Base-by-base conservation (phyloP, 2,113 vertebrate genomes). In the Kryptolebias marmoratus region DNA sequence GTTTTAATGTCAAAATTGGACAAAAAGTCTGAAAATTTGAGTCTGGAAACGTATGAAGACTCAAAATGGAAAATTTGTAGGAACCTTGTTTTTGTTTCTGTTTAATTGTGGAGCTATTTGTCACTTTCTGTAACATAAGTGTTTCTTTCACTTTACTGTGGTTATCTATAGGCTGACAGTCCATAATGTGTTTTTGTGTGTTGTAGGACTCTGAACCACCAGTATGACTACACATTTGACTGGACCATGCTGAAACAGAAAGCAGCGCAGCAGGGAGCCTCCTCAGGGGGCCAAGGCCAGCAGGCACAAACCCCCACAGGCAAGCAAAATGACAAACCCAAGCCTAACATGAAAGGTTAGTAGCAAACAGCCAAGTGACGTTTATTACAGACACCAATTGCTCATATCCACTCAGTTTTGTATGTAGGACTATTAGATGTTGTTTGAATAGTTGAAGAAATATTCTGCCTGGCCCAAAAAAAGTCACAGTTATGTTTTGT, bases 301-400 rank as follows among this genome's bases (percentile, higher is more conserved):
- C 98, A 96, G 95, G 97, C 96, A 95, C 97, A 98, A 96, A 98
- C 97, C 95, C 97, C 97, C 95, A 99, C 98, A 98, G 98, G 98
- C 98, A 99, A 99, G 97, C 98, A 99, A 98, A 98, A 97, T 98
- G 98, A 99, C 96, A 99, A 99, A 98, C 96, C 98, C 97, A 99
- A 99, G 97, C 98, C 96, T 98, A 99, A 99, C 97, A 96, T 99
- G 97, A 99, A 99, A 99, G 98, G 98, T 99, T 98, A 98, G 98
- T 98, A 98, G 96, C 97, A 96, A 99, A 98, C 96, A 98, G 95
- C 97, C 96, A 98, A 98, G 96, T 94, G 97, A 99, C 97, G 96
- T 98, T 94, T 92, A 90, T 85, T 91, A 89, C 79, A 84, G 93
- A 93, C 92, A 85, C 92, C 91, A 94, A 93, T 94, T 93, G 90